A percentile compares a stretch with the other conserved stretches of the same genome.
Evolutionary conservation across 2,888 invertebrate genomes (phyloP).

Genomic region (Aleiodes testaceus): DNA sequence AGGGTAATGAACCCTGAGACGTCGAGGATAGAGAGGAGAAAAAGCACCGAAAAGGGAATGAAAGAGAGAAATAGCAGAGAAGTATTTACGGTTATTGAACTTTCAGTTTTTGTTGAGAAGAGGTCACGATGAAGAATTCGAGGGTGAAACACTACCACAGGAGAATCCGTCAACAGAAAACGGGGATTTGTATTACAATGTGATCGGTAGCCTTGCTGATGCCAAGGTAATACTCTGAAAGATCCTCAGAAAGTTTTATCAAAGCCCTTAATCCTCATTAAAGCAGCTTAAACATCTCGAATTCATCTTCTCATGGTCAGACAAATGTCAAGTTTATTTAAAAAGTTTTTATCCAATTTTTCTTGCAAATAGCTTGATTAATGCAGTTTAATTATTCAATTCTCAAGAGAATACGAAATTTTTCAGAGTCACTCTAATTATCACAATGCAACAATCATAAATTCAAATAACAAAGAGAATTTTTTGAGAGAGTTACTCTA

Average conservation of each 20-base stretch:
- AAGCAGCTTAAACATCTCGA: no score
- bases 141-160: constrained; percentile 44
- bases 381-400: no score
- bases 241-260: no score
- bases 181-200: constrained; percentile 39
- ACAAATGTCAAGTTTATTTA: no score
- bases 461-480: constrained; percentile 58
- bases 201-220: no score
- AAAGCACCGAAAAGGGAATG: no score
- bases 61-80: no score
- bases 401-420: background rate
- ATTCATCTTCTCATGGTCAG: no score
- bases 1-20: constrained; percentile 38
- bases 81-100: constrained; percentile 30
- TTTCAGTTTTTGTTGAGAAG: constrained; percentile 66
- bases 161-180: constrained; percentile 31
- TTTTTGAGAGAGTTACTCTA: constrained; percentile 75
- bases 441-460: background rate
- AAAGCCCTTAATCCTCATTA: no score
- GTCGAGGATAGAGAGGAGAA: background rate
- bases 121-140: constrained; percentile 53
- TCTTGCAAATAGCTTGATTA: no score
- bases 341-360: no score
- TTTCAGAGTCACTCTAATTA: background rate
- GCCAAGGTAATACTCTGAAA: no score